Conservation (phyloP, 2,797 vertebrate species). For the Spea hammondii region DNA sequence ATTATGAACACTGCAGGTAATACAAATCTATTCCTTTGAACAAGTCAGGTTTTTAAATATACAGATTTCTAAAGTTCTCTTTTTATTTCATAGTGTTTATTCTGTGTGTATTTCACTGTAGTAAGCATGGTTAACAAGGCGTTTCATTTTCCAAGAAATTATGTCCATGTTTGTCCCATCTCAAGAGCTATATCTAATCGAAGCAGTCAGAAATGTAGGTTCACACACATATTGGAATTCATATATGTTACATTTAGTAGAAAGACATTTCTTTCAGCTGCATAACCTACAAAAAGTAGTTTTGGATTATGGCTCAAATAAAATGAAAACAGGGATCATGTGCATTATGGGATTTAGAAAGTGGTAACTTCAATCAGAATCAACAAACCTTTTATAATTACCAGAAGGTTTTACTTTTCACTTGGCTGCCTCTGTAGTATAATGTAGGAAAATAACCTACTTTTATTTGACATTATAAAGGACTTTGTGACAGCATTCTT, state of each 20-base stretch:
- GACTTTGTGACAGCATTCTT: too few species aligned
- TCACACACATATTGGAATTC: slow-evolving; percentile 3
- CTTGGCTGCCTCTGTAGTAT: not conserved
- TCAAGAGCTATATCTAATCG: slow-evolving; percentile 23
- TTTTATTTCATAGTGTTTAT: slow-evolving; percentile 26
- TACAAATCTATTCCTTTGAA: not conserved
- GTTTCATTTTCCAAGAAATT: slow-evolving; percentile 16
- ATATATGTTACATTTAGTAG: slow-evolving; percentile 18
- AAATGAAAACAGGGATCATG: slow-evolving; percentile 5
- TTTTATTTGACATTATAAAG: too few species aligned
- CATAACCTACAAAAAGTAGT: not conserved
- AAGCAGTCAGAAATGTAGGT: slow-evolving; percentile 34
- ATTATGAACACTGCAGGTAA: too few species aligned
- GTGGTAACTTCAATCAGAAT: slow-evolving; percentile 9
- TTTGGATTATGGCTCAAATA: not conserved
- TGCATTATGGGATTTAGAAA: slow-evolving; percentile 29
- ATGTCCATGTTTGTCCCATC: slow-evolving; percentile 24
- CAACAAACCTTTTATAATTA: not conserved
- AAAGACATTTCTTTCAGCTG: not conserved
- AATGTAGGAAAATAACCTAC: not conserved
- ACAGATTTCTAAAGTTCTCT: not conserved
- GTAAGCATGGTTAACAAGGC: slow-evolving; percentile 22
- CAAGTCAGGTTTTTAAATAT: not conserved
- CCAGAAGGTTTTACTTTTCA: not conserved
- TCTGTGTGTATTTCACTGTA: slow-evolving; percentile 16